Conservation (phyloP, 2,888 invertebrate species). For the Polydrusus cervinus region DNA sequence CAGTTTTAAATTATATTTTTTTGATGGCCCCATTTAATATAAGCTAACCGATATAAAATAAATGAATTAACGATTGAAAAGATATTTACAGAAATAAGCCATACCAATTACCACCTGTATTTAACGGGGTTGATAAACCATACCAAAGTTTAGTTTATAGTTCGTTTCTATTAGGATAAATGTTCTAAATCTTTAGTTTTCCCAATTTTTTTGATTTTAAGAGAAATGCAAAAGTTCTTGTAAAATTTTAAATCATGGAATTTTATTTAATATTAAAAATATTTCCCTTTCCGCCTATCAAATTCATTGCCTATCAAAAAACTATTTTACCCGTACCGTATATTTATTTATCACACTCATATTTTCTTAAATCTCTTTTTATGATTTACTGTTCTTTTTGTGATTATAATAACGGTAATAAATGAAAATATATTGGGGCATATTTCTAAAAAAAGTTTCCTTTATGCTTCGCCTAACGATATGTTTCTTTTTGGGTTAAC, state of each 20-base stretch:
- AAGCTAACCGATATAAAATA: no score
- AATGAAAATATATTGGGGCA: constrained; percentile 24
- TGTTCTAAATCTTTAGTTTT: no score
- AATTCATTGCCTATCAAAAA: constrained; percentile 11
- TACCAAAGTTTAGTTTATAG: no score
- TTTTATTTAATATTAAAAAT: constrained; percentile 2
- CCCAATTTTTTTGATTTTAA: no score
- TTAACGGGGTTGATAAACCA: no score
- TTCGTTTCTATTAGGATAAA: no score
- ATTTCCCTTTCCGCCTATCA: neutral
- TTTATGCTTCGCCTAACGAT: constrained; percentile 16
- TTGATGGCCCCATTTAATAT: no score
- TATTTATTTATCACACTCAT: constrained; percentile 22
- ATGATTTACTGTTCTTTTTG: constrained; percentile 22
- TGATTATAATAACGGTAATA: constrained; percentile 26
- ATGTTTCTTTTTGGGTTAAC: constrained; percentile 27
- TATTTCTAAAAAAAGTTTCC: constrained; percentile 20
- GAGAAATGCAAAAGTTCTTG: no score
- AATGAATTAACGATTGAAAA: no score
- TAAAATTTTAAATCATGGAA: neutral
- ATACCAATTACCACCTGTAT: no score
- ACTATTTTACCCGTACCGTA: constrained; percentile 7
- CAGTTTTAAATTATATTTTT: no score
- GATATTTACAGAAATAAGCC: no score
- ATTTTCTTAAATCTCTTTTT: constrained; percentile 27